Evolutionary conservation across 2,113 vertebrate genomes (phyloP), one percentile per base, ranked within the genome.

Genomic region (Ictidomys tridecemlineatus): DNA sequence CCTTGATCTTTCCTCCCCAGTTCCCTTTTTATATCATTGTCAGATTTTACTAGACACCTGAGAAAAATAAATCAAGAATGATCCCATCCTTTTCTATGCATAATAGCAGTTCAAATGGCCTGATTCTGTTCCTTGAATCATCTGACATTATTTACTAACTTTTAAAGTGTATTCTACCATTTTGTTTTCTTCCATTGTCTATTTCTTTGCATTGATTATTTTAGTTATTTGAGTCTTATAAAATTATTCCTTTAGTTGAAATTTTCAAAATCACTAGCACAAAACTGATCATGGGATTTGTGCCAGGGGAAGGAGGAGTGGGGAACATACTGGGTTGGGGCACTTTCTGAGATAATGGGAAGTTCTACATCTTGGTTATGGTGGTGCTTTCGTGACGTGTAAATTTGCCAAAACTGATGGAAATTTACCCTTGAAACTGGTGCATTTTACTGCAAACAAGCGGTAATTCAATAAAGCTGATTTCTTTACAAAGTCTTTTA

Each of bases 201-300:
- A 24, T 69, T 78, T 70, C 89, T 89, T 48, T 76, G 24, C 86
- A 53, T 70, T 24, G 39, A 56, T 73, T 92, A 45, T 61, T 80
- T 88, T 20, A 63, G n/a, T 91, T 61, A 58, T 82, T 51, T 45
- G 61, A 65, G 8, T 83, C 63, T 84, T 96, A 83, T 34, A 56
- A 76, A 97, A 78, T 76, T 30, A 85, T 93, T 67, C 88, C 12
- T 87, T 61, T 5, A 28, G 51, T 8, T 92, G 5, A 80, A 6
- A 89, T 83, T 95, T 94, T 89, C 17, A 88, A 93, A 74, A 92
- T 70, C 24, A 90, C 61, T 85, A 67, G 26, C 18, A 32, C 56
- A 72, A 73, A 67, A 89, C 34, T 87, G 63, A 56, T 37, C 16
- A 48, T 3, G 82, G 22, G 67, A 63, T 86, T 86, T 86, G 11